These are phyloP conservation scores for Mythimna ferrago DNA, from an alignment of 2,888 invertebrate species.

Conservation along the genomic window DNA sequence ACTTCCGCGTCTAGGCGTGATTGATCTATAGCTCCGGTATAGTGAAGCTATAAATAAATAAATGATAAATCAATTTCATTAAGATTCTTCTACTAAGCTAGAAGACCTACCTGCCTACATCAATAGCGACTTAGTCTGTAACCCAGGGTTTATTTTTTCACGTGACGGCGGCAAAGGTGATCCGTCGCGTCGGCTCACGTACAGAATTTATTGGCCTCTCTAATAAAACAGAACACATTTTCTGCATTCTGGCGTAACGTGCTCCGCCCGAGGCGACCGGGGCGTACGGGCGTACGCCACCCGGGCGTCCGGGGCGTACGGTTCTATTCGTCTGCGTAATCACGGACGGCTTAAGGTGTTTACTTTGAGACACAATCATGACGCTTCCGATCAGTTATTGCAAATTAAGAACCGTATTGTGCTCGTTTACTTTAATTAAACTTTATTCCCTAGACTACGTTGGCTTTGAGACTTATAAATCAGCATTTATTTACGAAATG, in stretches of 20 bases:
- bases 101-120: background rate
- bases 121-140: conserved; percentile 23
- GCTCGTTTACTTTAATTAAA: conserved; percentile 48
- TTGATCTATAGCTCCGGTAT: background rate
- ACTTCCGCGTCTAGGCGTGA: background rate
- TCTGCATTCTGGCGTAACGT: conserved; percentile 80
- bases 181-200: conserved; percentile 81
- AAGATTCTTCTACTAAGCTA: background rate
- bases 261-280: conserved; percentile 48
- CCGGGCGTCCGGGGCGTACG: conserved; percentile 16
- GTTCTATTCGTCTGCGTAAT: conserved; percentile 62
- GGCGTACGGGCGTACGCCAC: background rate
- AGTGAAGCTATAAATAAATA: background rate
- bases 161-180: conserved; percentile 70
- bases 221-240: conserved; percentile 88
- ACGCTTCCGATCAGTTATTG: conserved; percentile 62
- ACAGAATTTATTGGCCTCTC: conserved; percentile 85
- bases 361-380: conserved; percentile 65
- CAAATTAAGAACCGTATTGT: conserved; percentile 42
- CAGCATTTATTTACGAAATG: conserved; percentile 11
- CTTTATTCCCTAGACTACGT: conserved; percentile 6
- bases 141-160: conserved; percentile 72
- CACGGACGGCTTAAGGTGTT: conserved; percentile 70
- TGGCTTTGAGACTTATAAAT: conserved; percentile 19
- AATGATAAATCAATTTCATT: background rate